A percentile compares a stretch with the other conserved stretches of the same genome.
Evolutionary conservation across 1,140 invertebrate genomes (phyloP).

Genomic region (Hylaeus anthracinus): DNA sequence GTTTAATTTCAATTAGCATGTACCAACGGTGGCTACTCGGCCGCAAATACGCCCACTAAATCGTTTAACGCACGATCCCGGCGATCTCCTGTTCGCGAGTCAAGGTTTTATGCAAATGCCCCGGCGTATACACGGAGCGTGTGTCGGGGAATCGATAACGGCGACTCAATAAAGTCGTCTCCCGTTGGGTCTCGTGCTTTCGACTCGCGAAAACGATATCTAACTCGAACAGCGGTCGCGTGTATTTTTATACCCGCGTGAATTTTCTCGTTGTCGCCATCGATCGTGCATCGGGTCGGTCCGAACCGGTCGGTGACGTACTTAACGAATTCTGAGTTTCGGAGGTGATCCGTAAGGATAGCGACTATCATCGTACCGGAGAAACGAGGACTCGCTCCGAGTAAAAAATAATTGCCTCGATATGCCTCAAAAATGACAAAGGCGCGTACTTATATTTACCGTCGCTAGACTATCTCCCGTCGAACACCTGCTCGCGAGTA

Average conservation of each 20-base stretch:
- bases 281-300: no score
- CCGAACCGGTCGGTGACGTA: no score
- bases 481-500: slow-evolving; percentile 46
- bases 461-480: neutral
- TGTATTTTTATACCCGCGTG: no score
- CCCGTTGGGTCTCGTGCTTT: slow-evolving; percentile 8
- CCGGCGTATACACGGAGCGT: neutral
- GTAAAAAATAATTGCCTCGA: no score
- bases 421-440: no score
- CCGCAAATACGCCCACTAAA: slow-evolving; percentile 56
- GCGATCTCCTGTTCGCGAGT: slow-evolving; percentile 40
- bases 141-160: slow-evolving; percentile 51
- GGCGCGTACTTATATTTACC: neutral
- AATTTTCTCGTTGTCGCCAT: no score
- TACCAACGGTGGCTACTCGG: slow-evolving; percentile 44
- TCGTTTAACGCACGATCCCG: slow-evolving; percentile 45
- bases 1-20: slow-evolving; percentile 50
- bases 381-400: no score
- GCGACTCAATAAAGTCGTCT: slow-evolving; percentile 54
- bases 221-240: no score
- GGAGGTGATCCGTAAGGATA: no score
- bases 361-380: no score
- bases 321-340: no score
- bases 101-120: slow-evolving; percentile 63
- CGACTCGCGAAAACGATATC: slow-evolving; percentile 12